Conservation (phyloP, 2,888 invertebrate species). For the Pachycephus smyrnensis region DNA sequence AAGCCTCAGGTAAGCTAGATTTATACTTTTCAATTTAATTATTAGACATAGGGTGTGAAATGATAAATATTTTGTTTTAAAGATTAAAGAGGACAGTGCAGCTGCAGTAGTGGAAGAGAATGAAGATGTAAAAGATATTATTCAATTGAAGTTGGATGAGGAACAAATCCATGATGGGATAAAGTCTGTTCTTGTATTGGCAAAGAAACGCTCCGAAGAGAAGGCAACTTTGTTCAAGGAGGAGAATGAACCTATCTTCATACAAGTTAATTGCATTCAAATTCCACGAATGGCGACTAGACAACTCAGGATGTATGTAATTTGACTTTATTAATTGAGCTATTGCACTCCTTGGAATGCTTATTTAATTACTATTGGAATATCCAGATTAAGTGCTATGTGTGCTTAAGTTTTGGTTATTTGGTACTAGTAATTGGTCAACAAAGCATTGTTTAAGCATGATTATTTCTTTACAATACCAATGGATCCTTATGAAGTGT, state of each 20-base stretch:
- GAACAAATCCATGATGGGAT: constrained; percentile 57
- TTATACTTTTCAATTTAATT: not conserved
- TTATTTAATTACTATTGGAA: not conserved
- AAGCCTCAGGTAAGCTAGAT: constrained; percentile 6
- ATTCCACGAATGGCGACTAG: constrained; percentile 73
- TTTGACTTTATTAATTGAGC: not conserved
- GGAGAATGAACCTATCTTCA: constrained; percentile 70
- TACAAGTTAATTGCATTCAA: constrained; percentile 75
- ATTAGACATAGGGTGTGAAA: not conserved
- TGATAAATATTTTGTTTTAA: not conserved
- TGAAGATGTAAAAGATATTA: constrained; percentile 9
- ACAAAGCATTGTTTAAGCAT: constrained; percentile 26
- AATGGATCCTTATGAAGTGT: constrained; percentile 59
- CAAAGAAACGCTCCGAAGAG: constrained; percentile 51
- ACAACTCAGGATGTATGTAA: constrained; percentile 75
- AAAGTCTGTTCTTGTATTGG: constrained; percentile 58
- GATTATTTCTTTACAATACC: constrained; percentile 50
- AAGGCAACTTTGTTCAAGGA: constrained; percentile 70
- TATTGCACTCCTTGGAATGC: not conserved
- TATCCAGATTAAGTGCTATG: no score
- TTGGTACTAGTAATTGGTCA: not conserved
- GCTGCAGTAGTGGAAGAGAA: constrained; percentile 12
- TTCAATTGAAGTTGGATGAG: constrained; percentile 34
- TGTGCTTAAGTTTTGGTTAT: no score
- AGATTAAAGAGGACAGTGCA: not conserved